Evolutionary conservation across 2,797 vertebrate genomes (phyloP), one percentile per base, ranked within the genome.

Genomic region (Catostomus latipinnis): DNA sequence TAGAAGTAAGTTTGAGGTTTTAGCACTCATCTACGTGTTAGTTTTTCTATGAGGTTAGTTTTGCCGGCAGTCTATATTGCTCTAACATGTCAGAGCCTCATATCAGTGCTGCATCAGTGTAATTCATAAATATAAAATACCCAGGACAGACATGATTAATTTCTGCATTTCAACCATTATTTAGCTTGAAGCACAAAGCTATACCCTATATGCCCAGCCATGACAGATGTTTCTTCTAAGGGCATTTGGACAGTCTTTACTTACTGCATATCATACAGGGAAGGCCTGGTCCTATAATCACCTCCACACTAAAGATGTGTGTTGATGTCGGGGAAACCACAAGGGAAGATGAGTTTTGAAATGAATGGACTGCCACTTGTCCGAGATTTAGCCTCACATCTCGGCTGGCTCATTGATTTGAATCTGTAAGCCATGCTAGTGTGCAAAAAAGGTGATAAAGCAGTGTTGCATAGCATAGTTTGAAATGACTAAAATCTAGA

Each of bases 341-440:
- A 63, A 79, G 74, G 67, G 67, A 87, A 73, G 61, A 89, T 84
- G 86, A 90, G 84, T 75, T 75, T 67, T 45, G 65, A 81, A 87
- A 88, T 74, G 84, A 87, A 90, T 87, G 81, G 72, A 71, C 78
- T 89, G 88, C 86, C 90, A 85, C 48, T 83, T 50, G n/a, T 83
- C 86, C 85, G 87, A 90, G 90, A 91, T 91, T 90, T 88, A 91
- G 81, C 82, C 76, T 87, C 83, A 80, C 87, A 77, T 86, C 84
- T 71, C 57, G 81, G 81, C 49, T 8, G 71, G 81, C 84, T 76
- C 13, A 63, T 93, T 22, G 84, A 91, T 89, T 77, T 80, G 56
- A 86, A 83, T 82, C 79, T n/a, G 5, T 63, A 79, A 68, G 56
- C 53, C 62, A 16, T 7, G 69, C 54, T 12, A 16, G 73, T 84